Evolutionary conservation across 2,797 vertebrate species (phyloP).

Genomic region (Spea hammondii): DNA sequence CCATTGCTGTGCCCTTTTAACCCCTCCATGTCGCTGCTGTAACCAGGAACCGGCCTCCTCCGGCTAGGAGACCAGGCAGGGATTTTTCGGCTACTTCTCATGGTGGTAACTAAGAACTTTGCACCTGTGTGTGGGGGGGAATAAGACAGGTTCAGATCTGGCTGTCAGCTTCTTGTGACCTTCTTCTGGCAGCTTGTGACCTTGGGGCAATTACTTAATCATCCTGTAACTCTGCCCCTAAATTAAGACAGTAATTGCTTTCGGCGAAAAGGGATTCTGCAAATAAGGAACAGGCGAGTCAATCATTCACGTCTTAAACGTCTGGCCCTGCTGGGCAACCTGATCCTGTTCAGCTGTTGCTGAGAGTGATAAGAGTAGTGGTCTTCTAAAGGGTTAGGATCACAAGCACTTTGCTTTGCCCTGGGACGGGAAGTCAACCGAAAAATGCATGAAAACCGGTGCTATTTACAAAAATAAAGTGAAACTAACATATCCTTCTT

Average conservation of each 20-base stretch:
- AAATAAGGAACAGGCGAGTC: not conserved
- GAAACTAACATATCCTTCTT: too few species aligned
- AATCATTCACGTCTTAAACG: too few species aligned
- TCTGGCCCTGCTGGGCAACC: too few species aligned
- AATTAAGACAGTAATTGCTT: not conserved
- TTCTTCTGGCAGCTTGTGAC: conserved; percentile 1
- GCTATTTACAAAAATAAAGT: too few species aligned
- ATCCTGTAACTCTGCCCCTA: not conserved
- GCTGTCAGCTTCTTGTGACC: conserved; percentile 5
- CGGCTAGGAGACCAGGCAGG: not conserved
- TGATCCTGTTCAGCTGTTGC: too few species aligned
- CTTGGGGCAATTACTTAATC: conserved; percentile 1
- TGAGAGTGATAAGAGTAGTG: too few species aligned
- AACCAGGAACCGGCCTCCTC: not conserved
- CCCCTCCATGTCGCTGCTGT: not conserved
- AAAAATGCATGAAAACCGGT: too few species aligned
- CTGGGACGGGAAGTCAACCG: too few species aligned
- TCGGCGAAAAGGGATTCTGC: not conserved
- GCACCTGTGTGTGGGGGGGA: conserved; percentile 3
- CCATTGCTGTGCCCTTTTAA: too few species aligned
- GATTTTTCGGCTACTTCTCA: conserved; percentile 6
- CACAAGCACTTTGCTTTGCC: too few species aligned
- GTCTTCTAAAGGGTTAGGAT: too few species aligned
- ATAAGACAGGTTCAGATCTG: not conserved
- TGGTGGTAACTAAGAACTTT: conserved; percentile 23